Evolutionary conservation across 2,113 vertebrate genomes (phyloP).

Genomic region (Riparia riparia): DNA sequence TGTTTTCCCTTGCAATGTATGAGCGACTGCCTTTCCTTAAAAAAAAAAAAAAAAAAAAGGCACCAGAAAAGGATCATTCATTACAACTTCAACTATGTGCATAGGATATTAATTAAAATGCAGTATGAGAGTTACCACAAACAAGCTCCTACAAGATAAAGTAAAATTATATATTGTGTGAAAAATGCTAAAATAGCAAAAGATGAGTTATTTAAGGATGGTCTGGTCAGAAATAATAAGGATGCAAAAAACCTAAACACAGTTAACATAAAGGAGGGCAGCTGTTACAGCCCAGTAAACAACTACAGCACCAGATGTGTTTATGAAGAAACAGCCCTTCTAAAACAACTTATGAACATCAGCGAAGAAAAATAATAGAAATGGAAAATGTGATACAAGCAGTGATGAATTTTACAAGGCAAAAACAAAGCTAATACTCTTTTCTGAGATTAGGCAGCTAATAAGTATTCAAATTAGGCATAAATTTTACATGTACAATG

Average conservation of each 20-base stretch:
- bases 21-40: background rate
- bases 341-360: constrained; percentile 74
- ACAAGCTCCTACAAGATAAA: background rate
- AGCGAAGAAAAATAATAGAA: constrained; percentile 76
- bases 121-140: constrained; percentile 22
- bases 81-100: constrained; percentile 25
- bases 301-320: constrained; percentile 82
- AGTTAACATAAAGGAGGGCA: constrained; percentile 70
- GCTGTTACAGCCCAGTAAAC: constrained; percentile 79
- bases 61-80: constrained; percentile 13
- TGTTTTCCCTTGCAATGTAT: constrained; percentile 5
- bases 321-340: constrained; percentile 85
- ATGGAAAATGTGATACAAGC: constrained; percentile 76
- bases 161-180: background rate
- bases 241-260: constrained; percentile 76
- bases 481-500: constrained; percentile 99
- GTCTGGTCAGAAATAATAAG: constrained; percentile 76
- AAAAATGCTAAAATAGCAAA: constrained; percentile 31
- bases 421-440: constrained; percentile 91
- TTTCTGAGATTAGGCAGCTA: constrained; percentile 93
- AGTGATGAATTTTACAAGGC: constrained; percentile 90
- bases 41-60: too few relatives aligned
- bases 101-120: constrained; percentile 41
- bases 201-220: constrained; percentile 61
- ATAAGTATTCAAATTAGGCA: constrained; percentile 99